Base-by-base conservation (phyloP, 2,113 vertebrate genomes). In the Oxyruncus cristatus region DNA sequence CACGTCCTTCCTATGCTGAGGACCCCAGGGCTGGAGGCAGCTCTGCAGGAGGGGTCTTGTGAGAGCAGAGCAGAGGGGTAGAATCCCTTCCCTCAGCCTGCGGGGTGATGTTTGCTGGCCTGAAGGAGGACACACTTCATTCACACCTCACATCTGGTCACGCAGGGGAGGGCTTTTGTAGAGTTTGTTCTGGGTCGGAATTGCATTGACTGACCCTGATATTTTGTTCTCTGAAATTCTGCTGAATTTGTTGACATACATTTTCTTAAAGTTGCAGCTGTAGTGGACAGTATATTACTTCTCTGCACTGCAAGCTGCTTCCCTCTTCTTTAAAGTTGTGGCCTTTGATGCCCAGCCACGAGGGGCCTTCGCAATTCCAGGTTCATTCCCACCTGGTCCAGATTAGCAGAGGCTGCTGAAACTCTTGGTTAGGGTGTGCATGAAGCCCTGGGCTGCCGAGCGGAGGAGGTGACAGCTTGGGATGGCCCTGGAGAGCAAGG, bases 141-240 rank as follows among this genome's bases (percentile, higher is more conserved):
- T 79, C 35, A 46, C 18, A 9, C 20, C n/a, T 73, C 2, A 2
- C 6, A 1, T 17, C 13, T 62, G 47, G 26, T 52, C 6, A 0
- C n/a, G 41, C 0, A 6, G 52, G 56, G 2, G 3, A 63, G 14
- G 59, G 7, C 0, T 0, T 72, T 44, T 55, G 47, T 35, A 37
- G 65, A 53, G 39, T 53, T 87, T 77, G n/a, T 52, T 83, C 63
- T 68, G 50, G 20, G 13, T 85, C 7, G 22, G 67, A 79, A 61
- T 13, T 35, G 32, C 41, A 70, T 46, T 8, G 46, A 18, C 2
- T 12, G 73, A 77, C 17, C 32, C 18, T 39, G 46, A 7, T 59
- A 50, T 6, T 80, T 74, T 87, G 32, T 74, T 47, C 41, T 58
- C 53, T 68, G 71, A 59, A 74, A 47, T 23, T 49, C 21, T 78